Evolutionary conservation across 2,888 invertebrate species (phyloP), one percentile per base, ranked within the genome.

Genomic region (Acrobeloides nanus): DNA sequence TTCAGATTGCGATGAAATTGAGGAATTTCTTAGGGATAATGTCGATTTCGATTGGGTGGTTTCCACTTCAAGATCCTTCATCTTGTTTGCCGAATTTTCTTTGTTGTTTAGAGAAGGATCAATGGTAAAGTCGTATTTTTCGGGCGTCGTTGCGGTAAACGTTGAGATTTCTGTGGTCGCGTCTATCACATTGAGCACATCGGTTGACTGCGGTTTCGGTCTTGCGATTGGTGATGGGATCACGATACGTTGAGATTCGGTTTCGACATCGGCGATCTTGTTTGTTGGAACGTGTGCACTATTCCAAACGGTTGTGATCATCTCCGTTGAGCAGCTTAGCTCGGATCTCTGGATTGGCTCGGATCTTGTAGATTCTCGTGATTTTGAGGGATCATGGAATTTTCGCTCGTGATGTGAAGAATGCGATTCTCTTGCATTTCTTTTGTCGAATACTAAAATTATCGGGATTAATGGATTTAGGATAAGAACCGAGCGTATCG

Each of bases 151-250:
- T 35, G 37, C 17, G 12, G 17, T 15, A 17, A 17, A 17, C 18
- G 44, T 18, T 4, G 21, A 42, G 17, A 20, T 37, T 25, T 20
- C 18, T n/a, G 32, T 29, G 18, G 24, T 52, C 26, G 38, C 50
- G 17, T 31, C 48, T 8, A 27, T 34, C 7, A 18, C 18, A 17
- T 48, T 48, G 15, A 21, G 21, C 4, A 29, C 20, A 17, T 46
- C 29, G 1, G 20, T 48, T 40, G 4, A 38, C 32, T 29, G 37
- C 10, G 38, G 52, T n/a, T 53, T 62, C 23, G 64, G 64, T 18
- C 64, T 42, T 3, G 64, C 64, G 17, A 64, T 64, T 21, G 63
- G 63, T 18, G 63, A 59, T 23, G 62, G 62, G 17, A 62, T 56
- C 23, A 53, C 53, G n/a, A n/a, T 20, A 17, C 21, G 35, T 4